phyloP scores from a whole-genome alignment of 2,888 invertebrate species.

The Drosophila affinis region DNA sequence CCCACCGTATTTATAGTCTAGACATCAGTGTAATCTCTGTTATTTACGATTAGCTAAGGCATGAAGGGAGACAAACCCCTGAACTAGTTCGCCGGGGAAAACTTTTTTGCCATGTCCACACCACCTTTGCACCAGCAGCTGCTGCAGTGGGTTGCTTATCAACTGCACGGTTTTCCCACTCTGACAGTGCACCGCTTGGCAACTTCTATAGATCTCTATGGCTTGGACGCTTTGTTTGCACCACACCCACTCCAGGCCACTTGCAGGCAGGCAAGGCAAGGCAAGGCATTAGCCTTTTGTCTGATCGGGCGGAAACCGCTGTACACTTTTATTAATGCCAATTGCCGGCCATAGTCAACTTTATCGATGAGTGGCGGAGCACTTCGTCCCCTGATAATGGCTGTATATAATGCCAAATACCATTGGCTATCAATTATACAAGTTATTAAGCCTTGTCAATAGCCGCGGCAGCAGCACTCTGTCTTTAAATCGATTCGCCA shows the following conservation, averaged over 20 bases:
- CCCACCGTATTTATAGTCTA: conserved; percentile 39
- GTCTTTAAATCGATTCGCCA: conserved; percentile 11
- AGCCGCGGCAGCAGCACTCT: conserved; percentile 19
- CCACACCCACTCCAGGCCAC: conserved; percentile 42
- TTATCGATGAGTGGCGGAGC: conserved; percentile 58
- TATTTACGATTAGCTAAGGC: conserved; percentile 29
- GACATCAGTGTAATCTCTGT: conserved; percentile 35
- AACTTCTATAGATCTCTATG: neutral
- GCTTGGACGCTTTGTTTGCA: conserved; percentile 34
- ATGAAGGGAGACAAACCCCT: conserved; percentile 2
- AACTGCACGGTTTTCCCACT: conserved; percentile 31
- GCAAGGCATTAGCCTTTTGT: conserved; percentile 16
- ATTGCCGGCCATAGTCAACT: conserved; percentile 59
- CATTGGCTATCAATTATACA: conserved; percentile 54
- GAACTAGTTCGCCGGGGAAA: conserved; percentile 8
- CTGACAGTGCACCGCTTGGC: neutral
- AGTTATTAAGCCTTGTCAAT: conserved; percentile 31
- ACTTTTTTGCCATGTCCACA: conserved; percentile 9
- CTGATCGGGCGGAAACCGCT: conserved; percentile 64
- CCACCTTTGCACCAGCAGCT: conserved; percentile 34
- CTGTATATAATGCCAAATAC: conserved; percentile 43
- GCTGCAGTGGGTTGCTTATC: conserved; percentile 27
- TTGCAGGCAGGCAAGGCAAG: neutral
- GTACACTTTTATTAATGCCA: conserved; percentile 67
- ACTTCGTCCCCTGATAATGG: conserved; percentile 19